A percentile compares a stretch with the other conserved stretches of the same genome.
These are phyloP conservation scores for Leptarthrus brevirostris DNA, from an alignment of 2,888 invertebrate species.

Conservation along the genomic window DNA sequence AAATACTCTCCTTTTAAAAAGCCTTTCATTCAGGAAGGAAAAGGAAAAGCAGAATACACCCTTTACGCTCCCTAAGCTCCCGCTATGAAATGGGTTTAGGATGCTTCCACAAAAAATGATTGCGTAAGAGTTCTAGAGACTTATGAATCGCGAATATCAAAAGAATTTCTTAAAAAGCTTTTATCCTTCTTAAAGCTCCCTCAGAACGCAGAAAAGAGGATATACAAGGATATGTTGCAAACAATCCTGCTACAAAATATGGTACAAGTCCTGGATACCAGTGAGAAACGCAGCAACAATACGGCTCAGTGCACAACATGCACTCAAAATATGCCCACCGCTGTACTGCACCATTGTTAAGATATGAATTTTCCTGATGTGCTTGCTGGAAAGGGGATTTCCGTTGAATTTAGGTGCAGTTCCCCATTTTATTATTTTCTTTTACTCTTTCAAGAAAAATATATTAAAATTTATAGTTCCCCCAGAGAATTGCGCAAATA, in stretches of 20 bases:
- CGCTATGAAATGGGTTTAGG: slow-evolving; percentile 1
- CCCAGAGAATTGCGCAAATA: slow-evolving; percentile 30
- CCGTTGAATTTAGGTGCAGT: slow-evolving; percentile 36
- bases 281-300: background rate
- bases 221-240: background rate
- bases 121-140: slow-evolving; percentile 38
- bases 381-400: slow-evolving; percentile 44
- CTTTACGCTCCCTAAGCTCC: background rate
- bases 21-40: background rate
- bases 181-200: slow-evolving; percentile 25
- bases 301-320: background rate
- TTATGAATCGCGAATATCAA: slow-evolving; percentile 30
- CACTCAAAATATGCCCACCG: slow-evolving; percentile 25
- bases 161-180: slow-evolving; percentile 39
- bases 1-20: slow-evolving; percentile 21
- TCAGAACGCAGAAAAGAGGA: background rate
- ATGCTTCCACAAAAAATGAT: slow-evolving; percentile 12
- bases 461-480: slow-evolving; percentile 48
- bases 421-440: slow-evolving; percentile 44
- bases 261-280: slow-evolving; percentile 8
- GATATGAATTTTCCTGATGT: slow-evolving; percentile 45
- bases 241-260: slow-evolving; percentile 33
- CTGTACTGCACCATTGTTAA: slow-evolving; percentile 10
- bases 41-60: background rate
- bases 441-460: slow-evolving; percentile 21